These are phyloP conservation scores for Rhabdomys dilectus DNA, from an alignment of 2,113 vertebrate genomes.

Conservation along the genomic window DNA sequence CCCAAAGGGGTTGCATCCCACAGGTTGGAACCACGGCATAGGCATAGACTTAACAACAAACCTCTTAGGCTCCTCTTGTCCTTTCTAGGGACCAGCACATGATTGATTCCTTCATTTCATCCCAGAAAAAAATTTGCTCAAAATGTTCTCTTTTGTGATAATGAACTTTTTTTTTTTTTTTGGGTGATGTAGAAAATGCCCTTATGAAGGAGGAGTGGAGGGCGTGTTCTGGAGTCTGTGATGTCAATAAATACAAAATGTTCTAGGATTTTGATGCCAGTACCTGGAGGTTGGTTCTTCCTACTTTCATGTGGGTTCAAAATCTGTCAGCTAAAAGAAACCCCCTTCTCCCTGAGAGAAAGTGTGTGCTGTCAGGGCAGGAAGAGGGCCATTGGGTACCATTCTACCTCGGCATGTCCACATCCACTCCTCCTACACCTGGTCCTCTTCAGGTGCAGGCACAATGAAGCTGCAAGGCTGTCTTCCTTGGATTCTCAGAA, in stretches of 20 bases:
- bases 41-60: not conserved
- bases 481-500: not conserved
- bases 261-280: not conserved
- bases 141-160: slow-evolving; percentile 56
- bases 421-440: not conserved
- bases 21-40: not conserved
- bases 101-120: slow-evolving; percentile 13
- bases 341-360: not conserved
- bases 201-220: not conserved
- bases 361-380: rapidly evolving
- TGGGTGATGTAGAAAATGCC: slow-evolving; percentile 18
- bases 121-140: slow-evolving; percentile 55
- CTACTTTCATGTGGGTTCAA: not conserved
- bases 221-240: not conserved
- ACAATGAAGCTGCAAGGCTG: not conserved
- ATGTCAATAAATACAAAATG: not conserved
- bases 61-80: not conserved
- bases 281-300: not conserved
- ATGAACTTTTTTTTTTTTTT: not conserved
- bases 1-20: not conserved
- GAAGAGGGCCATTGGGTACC: not conserved
- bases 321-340: not conserved
- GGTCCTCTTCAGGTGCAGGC: not conserved
- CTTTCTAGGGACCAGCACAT: not conserved
- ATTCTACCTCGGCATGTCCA: not conserved